Evolutionary conservation across 2,113 vertebrate genomes (phyloP).

Genomic region (Pica pica): DNA sequence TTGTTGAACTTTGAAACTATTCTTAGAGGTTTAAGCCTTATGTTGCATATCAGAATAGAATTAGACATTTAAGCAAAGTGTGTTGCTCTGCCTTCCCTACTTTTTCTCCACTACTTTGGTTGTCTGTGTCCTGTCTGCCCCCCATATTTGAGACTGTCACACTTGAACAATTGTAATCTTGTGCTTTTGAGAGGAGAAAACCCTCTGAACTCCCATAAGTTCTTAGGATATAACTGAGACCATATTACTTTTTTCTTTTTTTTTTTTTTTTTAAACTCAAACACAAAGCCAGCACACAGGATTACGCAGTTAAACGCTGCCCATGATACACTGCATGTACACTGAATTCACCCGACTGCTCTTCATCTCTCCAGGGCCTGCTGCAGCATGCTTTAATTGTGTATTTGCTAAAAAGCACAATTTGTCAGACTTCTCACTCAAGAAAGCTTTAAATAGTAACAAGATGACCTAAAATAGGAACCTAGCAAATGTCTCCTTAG

Average conservation of each 20-base stretch:
- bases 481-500: background rate
- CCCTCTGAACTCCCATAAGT: background rate
- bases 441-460: conserved; percentile 32
- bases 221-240: background rate
- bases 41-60: background rate
- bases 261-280: background rate
- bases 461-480: conserved; percentile 46
- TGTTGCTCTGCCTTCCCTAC: background rate
- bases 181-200: background rate
- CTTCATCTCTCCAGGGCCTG: background rate
- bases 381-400: background rate
- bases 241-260: background rate
- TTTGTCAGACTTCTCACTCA: background rate
- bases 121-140: background rate
- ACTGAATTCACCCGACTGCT: background rate
- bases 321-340: background rate
- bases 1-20: background rate
- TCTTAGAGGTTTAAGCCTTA: background rate
- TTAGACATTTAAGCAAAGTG: background rate
- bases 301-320: background rate
- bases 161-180: background rate
- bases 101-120: background rate
- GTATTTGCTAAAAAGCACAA: background rate
- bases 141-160: background rate
- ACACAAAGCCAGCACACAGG: background rate